Evolutionary conservation across 2,797 vertebrate genomes (phyloP), one percentile per base, ranked within the genome.

Genomic region (Psittacula derbiana): DNA sequence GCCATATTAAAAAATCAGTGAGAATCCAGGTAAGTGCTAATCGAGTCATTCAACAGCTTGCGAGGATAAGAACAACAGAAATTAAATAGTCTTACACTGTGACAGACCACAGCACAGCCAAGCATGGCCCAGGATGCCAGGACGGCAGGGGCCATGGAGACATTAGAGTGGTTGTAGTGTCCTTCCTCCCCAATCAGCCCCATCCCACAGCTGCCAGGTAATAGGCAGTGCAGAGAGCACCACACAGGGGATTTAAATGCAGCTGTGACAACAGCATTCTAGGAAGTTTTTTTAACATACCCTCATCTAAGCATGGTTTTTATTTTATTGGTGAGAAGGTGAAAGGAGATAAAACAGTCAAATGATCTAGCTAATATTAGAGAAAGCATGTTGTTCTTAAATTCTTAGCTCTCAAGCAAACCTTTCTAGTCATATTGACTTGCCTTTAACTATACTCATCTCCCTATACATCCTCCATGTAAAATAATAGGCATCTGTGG

Each of bases 241-340:
- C 27, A 27, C 14, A 23, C 23, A 7, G 2, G 2, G 25, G 7
- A 1, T 10, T 62, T 58, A 47, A 69, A 47, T 23, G 6, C 14
- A 15, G 4, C 8, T 57, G 21, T 2, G 1, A 24, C 8, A 50
- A 47, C 11, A 65, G 13, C 1, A 0, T 33, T 69, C 33, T 73
- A 61, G 43, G 58, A 76, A 52, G 24, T 25, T 49, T 79, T 69
- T 57, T 66, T 46, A 83, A 12, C 30, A 28, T 46, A 66, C 23
- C 14, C 30, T 66, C 1, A 2, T 67, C 33, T 62, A 64, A 69
- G 5, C 28, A 58, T 47, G 4, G 16, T 43, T 72, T 92, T 90
- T 5, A 55, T 49, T 60, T 67, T 58, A 53, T 30, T 52, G 28
- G 18, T 52, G 24, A 64, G 53, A 67, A 75, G 47, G 11, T 33